These are phyloP conservation scores for Drosophila acutilabella DNA, from an alignment of 2,888 invertebrate species.

Conservation along the genomic window DNA sequence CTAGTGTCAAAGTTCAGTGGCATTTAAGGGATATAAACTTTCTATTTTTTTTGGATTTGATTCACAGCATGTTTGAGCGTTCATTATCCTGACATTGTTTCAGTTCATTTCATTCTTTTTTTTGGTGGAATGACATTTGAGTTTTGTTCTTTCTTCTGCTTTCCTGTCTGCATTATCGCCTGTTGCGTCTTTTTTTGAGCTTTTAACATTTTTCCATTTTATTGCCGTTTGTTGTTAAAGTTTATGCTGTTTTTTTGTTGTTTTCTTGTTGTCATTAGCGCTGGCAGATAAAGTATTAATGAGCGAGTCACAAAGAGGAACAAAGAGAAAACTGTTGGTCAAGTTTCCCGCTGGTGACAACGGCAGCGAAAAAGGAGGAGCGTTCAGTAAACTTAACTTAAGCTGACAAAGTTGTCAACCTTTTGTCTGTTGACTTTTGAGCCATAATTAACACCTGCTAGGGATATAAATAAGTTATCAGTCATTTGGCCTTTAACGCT, in stretches of 20 bases:
- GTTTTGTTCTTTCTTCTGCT: not conserved
- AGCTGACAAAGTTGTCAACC: constrained; percentile 25
- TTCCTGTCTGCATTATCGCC: constrained; percentile 15
- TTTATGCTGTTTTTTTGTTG: constrained; percentile 1
- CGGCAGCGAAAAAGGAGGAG: constrained; percentile 9
- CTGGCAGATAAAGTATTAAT: constrained; percentile 62
- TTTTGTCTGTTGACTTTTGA: constrained; percentile 23
- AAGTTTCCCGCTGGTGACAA: constrained; percentile 11
- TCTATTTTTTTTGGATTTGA: constrained; percentile 25
- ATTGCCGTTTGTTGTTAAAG: constrained; percentile 6
- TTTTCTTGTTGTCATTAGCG: constrained; percentile 34
- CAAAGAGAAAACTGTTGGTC: not conserved
- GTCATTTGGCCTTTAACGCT: constrained; percentile 17
- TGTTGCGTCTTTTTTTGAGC: constrained; percentile 29
- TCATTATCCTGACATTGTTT: constrained; percentile 60
- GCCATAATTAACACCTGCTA: constrained; percentile 29
- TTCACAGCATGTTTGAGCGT: constrained; percentile 47
- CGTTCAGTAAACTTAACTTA: constrained; percentile 15
- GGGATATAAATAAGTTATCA: constrained; percentile 16
- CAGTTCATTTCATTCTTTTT: constrained; percentile 2
- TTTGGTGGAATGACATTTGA: constrained; percentile 6
- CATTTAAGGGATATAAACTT: not conserved
- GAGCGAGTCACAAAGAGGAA: constrained; percentile 26
- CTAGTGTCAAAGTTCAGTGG: constrained; percentile 51
- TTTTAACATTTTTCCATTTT: constrained; percentile 1